Base-by-base conservation (phyloP, 2,113 vertebrate genomes). In the Callocephalon fimbriatum region DNA sequence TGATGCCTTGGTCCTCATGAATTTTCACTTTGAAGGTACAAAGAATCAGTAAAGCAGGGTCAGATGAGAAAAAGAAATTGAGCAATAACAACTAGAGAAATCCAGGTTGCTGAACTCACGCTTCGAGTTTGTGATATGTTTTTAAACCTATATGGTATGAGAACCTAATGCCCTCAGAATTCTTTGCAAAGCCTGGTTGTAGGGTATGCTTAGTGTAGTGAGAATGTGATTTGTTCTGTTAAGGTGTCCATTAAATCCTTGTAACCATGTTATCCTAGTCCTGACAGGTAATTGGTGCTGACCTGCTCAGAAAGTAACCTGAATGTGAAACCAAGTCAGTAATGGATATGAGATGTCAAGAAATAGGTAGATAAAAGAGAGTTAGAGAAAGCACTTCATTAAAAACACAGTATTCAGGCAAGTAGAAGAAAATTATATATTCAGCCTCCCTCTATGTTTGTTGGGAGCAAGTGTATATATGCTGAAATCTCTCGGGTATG, bases 371-470 rank as follows among this genome's bases (percentile, higher is more conserved):
- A 86, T 73, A 96, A 92, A 84, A 93, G 26, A 35, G 27, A 84
- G 75, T 25, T 90, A 77, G 75, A 86, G 63, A 88, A 92, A 92
- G 11, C 15, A 47, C 79, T 96, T 93, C 79, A 93, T 96, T 95
- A 95, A 86, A 86, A 95, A 44, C 78, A 82, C 62, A 76, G 38
- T 78, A 77, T 95, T 93, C 95, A 90, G 75, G 31, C 45, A 97
- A 93, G 75, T 93, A 83, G 59, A 97, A 92, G 72, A 88, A 93
- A 95, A 88, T 96, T 95, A 92, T 14, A 95, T 65, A 96, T 94
- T 97, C 92, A 88, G 35, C 61, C 65, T 95, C 35, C 75, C 50
- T 86, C 88, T 86, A 84, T 51, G 47, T 96, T 92, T 88, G 45
- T 93, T 92, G 54, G 59, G 59, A 96, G 56, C 54, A 86, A 81